phyloP scores from a whole-genome alignment of 2,797 vertebrate species.

The Iguana delicatissima region DNA sequence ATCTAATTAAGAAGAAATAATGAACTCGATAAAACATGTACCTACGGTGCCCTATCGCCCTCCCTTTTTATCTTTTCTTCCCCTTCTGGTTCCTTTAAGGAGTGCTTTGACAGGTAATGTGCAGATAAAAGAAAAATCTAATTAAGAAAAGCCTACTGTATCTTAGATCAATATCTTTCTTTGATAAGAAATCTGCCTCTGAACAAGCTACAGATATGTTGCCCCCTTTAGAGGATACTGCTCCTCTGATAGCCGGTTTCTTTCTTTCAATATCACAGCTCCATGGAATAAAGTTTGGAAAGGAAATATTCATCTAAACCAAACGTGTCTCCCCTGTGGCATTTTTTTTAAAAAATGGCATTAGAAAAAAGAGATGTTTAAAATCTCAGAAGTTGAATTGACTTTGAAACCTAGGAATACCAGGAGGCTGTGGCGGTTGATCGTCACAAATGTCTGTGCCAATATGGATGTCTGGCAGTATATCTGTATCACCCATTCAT shows the following conservation, averaged over 20 bases:
- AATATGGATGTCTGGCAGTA: no score
- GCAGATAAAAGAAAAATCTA: slow-evolving; percentile 41
- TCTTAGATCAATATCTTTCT: slow-evolving; percentile 23
- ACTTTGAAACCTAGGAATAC: slow-evolving; percentile 25
- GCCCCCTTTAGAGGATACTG: neutral
- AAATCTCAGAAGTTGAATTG: neutral
- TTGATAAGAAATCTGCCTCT: slow-evolving; percentile 23
- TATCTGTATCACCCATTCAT: no score
- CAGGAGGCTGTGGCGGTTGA: no score
- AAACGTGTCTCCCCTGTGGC: neutral
- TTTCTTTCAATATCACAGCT: neutral
- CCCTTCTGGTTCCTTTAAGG: slow-evolving; percentile 6
- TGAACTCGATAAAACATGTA: neutral
- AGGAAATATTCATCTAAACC: neutral
- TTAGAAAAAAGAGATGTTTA: neutral
- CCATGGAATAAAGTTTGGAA: neutral
- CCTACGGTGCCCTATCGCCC: neutral
- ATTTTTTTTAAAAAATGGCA: neutral
- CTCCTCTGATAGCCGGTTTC: neutral
- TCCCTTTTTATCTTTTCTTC: slow-evolving; percentile 3
- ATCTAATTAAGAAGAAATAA: slow-evolving; percentile 35
- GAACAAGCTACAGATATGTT: neutral
- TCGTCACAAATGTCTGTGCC: neutral
- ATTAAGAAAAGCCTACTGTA: neutral
- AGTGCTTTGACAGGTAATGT: slow-evolving; percentile 7